These are phyloP conservation scores for Paraescarpia echinospica DNA, from an alignment of 1,140 invertebrate species.

Conservation along the genomic window DNA sequence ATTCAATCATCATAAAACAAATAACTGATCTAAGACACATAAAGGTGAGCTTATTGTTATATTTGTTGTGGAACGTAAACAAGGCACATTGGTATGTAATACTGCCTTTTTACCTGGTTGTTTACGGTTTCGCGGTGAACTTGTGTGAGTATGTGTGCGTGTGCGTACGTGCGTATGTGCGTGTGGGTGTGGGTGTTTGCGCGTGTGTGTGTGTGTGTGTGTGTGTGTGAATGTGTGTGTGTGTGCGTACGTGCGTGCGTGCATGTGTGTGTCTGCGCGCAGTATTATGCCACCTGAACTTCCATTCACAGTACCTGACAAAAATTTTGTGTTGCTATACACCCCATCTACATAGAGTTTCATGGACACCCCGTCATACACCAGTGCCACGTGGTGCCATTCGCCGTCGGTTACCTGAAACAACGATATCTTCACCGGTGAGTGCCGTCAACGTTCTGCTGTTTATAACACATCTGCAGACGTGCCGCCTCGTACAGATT, in stretches of 20 bases:
- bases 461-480: too few relatives aligned
- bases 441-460: neutral
- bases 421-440: neutral
- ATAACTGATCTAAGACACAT: too few relatives aligned
- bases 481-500: too few relatives aligned
- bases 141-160: neutral
- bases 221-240: neutral
- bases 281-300: too few relatives aligned
- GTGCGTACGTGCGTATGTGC: neutral
- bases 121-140: too few relatives aligned
- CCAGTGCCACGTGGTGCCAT: neutral
- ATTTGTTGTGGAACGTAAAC: too few relatives aligned
- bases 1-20: too few relatives aligned
- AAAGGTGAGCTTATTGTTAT: too few relatives aligned
- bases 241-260: neutral
- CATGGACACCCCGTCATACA: neutral
- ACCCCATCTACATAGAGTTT: neutral
- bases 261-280: neutral
- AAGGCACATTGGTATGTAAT: too few relatives aligned
- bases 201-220: neutral
- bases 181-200: neutral
- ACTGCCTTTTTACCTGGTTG: too few relatives aligned
- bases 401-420: neutral
- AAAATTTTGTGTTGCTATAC: neutral
- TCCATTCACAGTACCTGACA: neutral